Evolutionary conservation across 2,888 invertebrate species (phyloP).

Genomic region (Eubasilissa splendida): DNA sequence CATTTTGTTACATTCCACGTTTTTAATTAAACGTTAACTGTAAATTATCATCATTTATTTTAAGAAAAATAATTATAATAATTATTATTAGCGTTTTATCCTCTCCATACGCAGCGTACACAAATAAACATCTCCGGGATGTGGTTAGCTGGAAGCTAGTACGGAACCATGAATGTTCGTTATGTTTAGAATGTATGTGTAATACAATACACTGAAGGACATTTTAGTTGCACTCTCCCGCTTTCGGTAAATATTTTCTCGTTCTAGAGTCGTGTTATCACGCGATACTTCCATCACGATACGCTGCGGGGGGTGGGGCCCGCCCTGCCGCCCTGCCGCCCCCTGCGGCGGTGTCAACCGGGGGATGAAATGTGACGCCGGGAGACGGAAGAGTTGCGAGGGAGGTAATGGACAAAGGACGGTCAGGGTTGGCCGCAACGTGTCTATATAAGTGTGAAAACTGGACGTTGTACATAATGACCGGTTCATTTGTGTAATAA

Average conservation of each 20-base stretch:
- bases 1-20: no score
- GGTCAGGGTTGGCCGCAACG: not conserved
- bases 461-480: no score
- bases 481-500: no score
- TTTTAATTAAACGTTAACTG: no score
- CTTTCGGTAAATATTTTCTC: not conserved
- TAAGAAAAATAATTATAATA: no score
- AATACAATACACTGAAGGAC: not conserved
- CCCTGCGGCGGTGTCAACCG: not conserved
- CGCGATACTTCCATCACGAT: constrained; percentile 12
- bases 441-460: no score
- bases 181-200: not conserved
- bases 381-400: constrained; percentile 26
- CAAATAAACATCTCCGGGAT: no score
- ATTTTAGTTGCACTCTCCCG: not conserved
- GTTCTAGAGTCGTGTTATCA: not conserved
- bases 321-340: not conserved
- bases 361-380: constrained; percentile 34
- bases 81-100: no score
- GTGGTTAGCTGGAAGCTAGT: no score
- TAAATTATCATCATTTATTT: no score
- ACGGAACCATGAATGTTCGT: not conserved
- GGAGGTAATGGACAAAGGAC: constrained; percentile 27
- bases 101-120: no score
- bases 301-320: constrained; percentile 3